A percentile compares a stretch with the other conserved stretches of the same genome.
Evolutionary conservation across 2,113 vertebrate species (phyloP).

Genomic region (Amblyornis subalaris): DNA sequence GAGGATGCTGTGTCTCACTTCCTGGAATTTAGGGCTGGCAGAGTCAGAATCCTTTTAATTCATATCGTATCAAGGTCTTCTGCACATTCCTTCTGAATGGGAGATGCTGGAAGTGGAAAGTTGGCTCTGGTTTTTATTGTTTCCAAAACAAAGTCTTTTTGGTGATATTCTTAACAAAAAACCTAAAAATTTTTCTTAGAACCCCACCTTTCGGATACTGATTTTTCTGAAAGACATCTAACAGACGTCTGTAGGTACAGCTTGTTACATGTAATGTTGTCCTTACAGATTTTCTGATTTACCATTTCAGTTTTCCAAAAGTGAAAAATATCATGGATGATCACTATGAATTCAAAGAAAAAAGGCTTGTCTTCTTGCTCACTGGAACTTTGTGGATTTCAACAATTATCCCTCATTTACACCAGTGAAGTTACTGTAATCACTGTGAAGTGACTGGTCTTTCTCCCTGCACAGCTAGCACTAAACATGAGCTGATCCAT

Average conservation of each 20-base stretch:
- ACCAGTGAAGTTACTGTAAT: background rate
- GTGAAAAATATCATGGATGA: background rate
- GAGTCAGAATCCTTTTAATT: slow-evolving; percentile 28
- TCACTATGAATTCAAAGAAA: background rate
- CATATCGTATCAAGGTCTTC: slow-evolving; percentile 46
- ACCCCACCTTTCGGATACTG: background rate
- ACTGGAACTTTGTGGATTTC: background rate
- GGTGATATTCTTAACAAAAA: background rate
- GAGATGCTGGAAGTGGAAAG: background rate
- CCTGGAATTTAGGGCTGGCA: slow-evolving; percentile 30
- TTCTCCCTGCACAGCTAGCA: background rate
- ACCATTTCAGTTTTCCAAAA: background rate
- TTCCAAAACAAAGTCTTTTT: slow-evolving; percentile 34
- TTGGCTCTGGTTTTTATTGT: background rate
- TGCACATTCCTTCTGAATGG: slow-evolving; percentile 31
- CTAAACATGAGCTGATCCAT: background rate
- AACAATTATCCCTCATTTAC: background rate
- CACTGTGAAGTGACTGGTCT: background rate
- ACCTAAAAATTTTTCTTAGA: background rate
- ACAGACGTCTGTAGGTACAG: background rate
- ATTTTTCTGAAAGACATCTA: background rate
- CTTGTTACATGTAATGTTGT: background rate
- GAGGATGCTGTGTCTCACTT: slow-evolving; percentile 18
- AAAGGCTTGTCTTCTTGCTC: background rate
- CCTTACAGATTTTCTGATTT: background rate